Evolutionary conservation across 1,140 invertebrate species (phyloP).

Genomic region (Lanistes nyassanus): DNA sequence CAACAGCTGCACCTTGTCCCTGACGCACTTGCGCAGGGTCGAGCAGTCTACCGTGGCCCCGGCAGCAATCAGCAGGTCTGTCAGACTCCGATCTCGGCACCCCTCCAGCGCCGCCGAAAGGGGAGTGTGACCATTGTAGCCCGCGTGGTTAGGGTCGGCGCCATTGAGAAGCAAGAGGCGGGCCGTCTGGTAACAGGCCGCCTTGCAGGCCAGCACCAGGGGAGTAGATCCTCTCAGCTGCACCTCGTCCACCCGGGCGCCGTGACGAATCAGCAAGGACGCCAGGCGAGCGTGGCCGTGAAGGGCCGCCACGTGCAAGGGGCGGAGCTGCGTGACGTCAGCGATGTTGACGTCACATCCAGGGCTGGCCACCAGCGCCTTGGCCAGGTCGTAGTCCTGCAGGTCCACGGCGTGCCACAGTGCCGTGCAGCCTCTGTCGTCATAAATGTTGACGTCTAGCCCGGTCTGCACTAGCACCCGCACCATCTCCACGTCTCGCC

Average conservation of each 20-base stretch:
- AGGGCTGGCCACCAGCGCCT: slow-evolving; percentile 33
- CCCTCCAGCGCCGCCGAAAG: slow-evolving; percentile 48
- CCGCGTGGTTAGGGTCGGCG: slow-evolving; percentile 54
- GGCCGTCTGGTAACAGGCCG: slow-evolving; percentile 41
- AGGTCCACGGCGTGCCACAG: slow-evolving; percentile 56
- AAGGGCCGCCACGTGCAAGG: slow-evolving; percentile 53
- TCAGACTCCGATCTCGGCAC: slow-evolving; percentile 36
- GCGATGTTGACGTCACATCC: slow-evolving; percentile 45
- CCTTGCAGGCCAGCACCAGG: slow-evolving; percentile 46
- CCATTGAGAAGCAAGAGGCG: slow-evolving; percentile 51
- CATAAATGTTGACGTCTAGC: slow-evolving; percentile 50
- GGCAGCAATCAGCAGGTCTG: slow-evolving; percentile 47
- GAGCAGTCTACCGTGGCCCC: slow-evolving; percentile 43
- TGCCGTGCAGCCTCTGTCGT: slow-evolving; percentile 52
- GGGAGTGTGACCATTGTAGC: slow-evolving; percentile 50
- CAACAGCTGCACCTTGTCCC: slow-evolving; percentile 44
- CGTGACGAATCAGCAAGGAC: slow-evolving; percentile 45
- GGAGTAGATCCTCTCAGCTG: slow-evolving; percentile 54
- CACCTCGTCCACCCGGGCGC: slow-evolving; percentile 47
- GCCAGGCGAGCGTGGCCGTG: slow-evolving; percentile 49
- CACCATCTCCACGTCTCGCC: slow-evolving; percentile 44
- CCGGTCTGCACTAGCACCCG: slow-evolving; percentile 46
- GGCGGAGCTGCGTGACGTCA: slow-evolving; percentile 44
- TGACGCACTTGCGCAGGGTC: slow-evolving; percentile 41
- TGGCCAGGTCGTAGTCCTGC: slow-evolving; percentile 53